phyloP scores from a whole-genome alignment of 2,888 invertebrate species.

The Chrysodeixis includens region DNA sequence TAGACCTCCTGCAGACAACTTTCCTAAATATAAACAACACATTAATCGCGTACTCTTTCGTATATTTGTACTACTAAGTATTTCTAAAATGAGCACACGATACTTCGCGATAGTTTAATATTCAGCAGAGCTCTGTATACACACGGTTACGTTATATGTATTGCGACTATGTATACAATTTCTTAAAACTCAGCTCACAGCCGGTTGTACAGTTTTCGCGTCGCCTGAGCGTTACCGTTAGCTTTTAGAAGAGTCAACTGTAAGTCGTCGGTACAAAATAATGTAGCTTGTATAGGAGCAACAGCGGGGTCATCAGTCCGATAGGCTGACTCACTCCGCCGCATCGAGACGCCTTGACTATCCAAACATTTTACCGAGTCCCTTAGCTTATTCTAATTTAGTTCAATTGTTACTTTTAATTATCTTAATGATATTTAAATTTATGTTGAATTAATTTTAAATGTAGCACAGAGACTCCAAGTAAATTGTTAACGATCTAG shows the following conservation, averaged over 20 bases:
- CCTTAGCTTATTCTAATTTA: conserved; percentile 27
- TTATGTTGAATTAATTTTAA: conserved; percentile 25
- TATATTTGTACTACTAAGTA: not conserved
- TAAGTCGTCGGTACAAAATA: conserved; percentile 68
- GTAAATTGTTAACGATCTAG: conserved; percentile 40
- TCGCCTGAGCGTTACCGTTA: conserved; percentile 72
- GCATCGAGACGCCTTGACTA: conserved; percentile 49
- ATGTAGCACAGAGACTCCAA: conserved; percentile 29
- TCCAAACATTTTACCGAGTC: conserved; percentile 47
- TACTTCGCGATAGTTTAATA: conserved; percentile 6
- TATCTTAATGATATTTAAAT: conserved; percentile 25
- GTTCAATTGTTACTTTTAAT: conserved; percentile 34
- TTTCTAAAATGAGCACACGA: conserved; percentile 5
- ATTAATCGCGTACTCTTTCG: not conserved
- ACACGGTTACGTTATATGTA: conserved; percentile 5
- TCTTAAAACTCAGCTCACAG: conserved; percentile 56
- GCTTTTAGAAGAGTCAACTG: conserved; percentile 71
- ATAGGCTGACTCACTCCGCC: conserved; percentile 73
- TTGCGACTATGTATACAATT: conserved; percentile 38
- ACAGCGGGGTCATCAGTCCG: conserved; percentile 80
- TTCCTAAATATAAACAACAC: conserved; percentile 8
- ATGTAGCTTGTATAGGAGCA: conserved; percentile 56
- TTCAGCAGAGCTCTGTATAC: not conserved
- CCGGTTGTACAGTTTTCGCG: conserved; percentile 66
- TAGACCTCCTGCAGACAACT: conserved; percentile 10